These are phyloP conservation scores for Epizoanthus rinbou DNA, from an alignment of 92 coral and sea anemone genomes.

Conservation along the genomic window DNA sequence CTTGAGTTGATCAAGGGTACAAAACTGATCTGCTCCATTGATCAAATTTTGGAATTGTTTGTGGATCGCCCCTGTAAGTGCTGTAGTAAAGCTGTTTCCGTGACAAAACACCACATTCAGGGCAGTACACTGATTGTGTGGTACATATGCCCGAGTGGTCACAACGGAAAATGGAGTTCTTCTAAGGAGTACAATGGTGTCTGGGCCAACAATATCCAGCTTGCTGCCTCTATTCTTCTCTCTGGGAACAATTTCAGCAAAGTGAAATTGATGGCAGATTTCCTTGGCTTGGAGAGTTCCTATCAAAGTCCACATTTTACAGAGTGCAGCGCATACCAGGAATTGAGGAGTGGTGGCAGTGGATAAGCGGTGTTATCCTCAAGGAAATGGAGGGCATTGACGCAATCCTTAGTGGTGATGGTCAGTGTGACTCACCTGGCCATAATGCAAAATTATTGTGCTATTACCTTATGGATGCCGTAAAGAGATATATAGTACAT, in stretches of 20 bases:
- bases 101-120: constrained; percentile 14
- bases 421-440: constrained; percentile 66
- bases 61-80: too few species aligned
- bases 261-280: constrained; percentile 35
- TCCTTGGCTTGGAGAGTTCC: constrained; percentile 43
- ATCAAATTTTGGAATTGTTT: too few species aligned
- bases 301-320: constrained; percentile 50
- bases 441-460: constrained; percentile 46
- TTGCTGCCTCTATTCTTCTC: constrained; percentile 43
- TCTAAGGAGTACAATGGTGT: constrained; percentile 36
- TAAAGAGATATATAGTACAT: constrained; percentile 41
- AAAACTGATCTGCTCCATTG: too few species aligned
- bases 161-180: constrained; percentile 39
- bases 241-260: constrained; percentile 47
- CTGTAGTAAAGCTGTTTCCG: not conserved
- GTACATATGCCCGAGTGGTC: constrained; percentile 40
- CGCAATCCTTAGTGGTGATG: constrained; percentile 34
- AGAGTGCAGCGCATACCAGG: constrained; percentile 52
- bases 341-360: constrained; percentile 51
- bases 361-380: constrained; percentile 28
- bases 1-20: too few species aligned
- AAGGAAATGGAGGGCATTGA: not conserved
- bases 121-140: constrained; percentile 21
- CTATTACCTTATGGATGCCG: constrained; percentile 52
- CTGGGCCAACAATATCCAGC: constrained; percentile 29